phyloP scores from a whole-genome alignment of 2,888 invertebrate genomes.

The Caenorhabditis parvicauda region DNA sequence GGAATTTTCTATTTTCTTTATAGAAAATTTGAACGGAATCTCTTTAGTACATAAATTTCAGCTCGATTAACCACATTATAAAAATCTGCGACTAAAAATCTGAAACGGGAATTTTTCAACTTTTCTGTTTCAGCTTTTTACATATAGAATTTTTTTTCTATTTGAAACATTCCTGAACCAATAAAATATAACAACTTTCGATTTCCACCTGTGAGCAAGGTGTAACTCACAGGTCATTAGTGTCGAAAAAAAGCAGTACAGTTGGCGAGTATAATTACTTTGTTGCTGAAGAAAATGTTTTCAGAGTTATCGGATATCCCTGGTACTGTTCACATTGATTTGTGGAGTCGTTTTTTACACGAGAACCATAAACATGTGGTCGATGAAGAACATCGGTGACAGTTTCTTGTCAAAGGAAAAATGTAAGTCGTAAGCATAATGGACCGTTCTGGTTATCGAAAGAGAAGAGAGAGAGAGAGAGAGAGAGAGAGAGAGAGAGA shows the following conservation, averaged over 20 bases:
- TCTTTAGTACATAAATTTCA: too few species aligned
- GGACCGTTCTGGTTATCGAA: background rate
- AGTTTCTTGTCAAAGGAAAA: slow-evolving; percentile 50
- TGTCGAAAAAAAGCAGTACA: too few species aligned
- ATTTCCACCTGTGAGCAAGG: too few species aligned
- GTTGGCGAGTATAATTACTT: too few species aligned
- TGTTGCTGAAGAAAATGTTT: background rate
- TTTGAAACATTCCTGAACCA: too few species aligned
- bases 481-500: background rate
- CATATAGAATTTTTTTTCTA: too few species aligned
- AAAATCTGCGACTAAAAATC: too few species aligned
- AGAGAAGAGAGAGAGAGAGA: background rate
- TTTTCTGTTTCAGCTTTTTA: too few species aligned
- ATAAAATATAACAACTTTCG: too few species aligned
- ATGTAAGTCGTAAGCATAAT: slow-evolving; percentile 21
- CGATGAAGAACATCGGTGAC: slow-evolving; percentile 60
- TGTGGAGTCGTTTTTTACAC: slow-evolving; percentile 48
- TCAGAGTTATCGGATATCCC: slow-evolving; percentile 36
- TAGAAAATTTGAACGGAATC: slow-evolving; percentile 15
- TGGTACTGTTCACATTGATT: slow-evolving; percentile 39
- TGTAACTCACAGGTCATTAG: too few species aligned
- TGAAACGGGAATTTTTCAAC: too few species aligned
- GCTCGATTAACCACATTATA: too few species aligned
- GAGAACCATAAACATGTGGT: slow-evolving; percentile 60
- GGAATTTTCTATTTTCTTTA: slow-evolving; percentile 7